Conservation (phyloP, 2,888 invertebrate genomes). For the Empis livida region DNA sequence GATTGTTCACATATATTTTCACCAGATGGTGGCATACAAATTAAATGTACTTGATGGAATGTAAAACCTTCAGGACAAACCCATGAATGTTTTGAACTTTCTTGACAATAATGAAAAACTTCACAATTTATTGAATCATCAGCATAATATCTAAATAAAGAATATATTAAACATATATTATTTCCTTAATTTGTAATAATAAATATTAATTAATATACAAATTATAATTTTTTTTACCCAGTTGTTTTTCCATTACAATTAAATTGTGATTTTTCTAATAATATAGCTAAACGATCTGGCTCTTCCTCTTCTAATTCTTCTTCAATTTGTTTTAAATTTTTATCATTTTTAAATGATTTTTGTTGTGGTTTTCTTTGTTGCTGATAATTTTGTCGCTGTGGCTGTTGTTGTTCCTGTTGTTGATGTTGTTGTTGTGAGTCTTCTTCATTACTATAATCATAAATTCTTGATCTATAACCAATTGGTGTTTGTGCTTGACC, state of each 20-base stretch:
- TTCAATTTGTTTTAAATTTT: constrained; percentile 36
- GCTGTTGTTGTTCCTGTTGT: constrained; percentile 16
- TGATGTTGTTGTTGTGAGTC: constrained; percentile 33
- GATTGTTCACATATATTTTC: constrained; percentile 85
- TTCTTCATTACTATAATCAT: constrained; percentile 30
- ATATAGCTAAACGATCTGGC: constrained; percentile 66
- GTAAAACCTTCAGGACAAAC: constrained; percentile 79
- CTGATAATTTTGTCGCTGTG: constrained; percentile 20
- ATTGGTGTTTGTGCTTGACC: constrained; percentile 34
- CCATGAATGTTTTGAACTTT: constrained; percentile 82
- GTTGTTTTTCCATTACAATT: constrained; percentile 66
- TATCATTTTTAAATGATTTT: constrained; percentile 16
- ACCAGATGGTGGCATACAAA: constrained; percentile 83
- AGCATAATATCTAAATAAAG: constrained; percentile 55
- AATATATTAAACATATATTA: background rate
- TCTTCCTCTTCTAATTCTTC: constrained; percentile 66
- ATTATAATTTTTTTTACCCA: constrained; percentile 41
- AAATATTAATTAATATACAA: too few relatives aligned
- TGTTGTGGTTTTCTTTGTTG: constrained; percentile 22
- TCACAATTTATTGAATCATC: constrained; percentile 80
- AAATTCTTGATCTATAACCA: constrained; percentile 26
- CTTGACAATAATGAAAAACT: constrained; percentile 89
- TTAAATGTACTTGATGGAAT: constrained; percentile 66
- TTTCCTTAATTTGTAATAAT: too few relatives aligned
- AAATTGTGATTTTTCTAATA: constrained; percentile 75